Percentiles rank a stretch among this genome's conserved stretches.
These are phyloP conservation scores for Scylla paramamosain DNA, from an alignment of 1,140 invertebrate genomes.

Conservation along the genomic window DNA sequence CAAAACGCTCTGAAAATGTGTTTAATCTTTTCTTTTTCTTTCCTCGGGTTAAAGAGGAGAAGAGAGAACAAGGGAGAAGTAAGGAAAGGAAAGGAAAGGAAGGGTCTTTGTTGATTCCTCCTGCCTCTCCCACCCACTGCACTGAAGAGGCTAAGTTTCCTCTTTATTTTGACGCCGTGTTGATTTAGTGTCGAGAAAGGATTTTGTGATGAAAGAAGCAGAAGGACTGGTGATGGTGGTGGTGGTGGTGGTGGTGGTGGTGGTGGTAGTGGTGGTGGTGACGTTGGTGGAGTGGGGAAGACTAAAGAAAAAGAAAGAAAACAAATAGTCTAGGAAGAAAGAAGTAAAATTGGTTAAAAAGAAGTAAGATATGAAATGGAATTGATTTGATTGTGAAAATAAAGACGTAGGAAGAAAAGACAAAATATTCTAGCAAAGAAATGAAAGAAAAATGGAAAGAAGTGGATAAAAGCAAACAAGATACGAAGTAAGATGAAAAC, in stretches of 20 bases:
- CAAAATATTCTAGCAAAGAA: no score
- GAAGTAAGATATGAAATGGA: no score
- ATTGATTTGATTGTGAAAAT: no score
- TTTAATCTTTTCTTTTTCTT: neutral
- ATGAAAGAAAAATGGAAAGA: no score
- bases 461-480: no score
- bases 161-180: neutral
- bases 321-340: no score
- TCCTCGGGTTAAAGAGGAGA: neutral
- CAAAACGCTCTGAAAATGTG: constrained; percentile 12
- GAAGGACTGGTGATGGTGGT: neutral
- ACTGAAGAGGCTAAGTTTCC: neutral
- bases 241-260: neutral
- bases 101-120: neutral
- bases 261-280: no score
- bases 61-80: neutral
- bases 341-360: no score
- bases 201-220: neutral
- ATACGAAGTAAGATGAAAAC: no score
- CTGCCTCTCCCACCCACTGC: neutral
- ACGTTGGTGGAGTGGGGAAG: neutral
- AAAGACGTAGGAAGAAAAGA: no score
- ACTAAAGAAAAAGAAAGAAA: neutral
- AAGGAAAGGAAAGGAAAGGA: neutral
- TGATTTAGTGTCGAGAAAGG: constrained; percentile 2